These are phyloP conservation scores for Cremastinae sp. DNA, from an alignment of 2,888 invertebrate species.

Conservation along the genomic window DNA sequence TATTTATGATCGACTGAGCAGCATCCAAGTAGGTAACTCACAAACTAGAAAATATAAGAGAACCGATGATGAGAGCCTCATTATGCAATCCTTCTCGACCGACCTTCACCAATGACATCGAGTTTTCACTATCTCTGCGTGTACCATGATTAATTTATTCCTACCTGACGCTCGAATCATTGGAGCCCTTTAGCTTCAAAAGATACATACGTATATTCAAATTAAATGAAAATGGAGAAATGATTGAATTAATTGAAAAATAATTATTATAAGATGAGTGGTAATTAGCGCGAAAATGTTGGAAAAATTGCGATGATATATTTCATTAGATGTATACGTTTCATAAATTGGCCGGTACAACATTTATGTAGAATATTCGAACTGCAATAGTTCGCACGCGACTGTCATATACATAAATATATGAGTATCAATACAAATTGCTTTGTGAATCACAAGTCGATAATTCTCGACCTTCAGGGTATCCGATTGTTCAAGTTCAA, in stretches of 20 bases:
- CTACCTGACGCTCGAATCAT: constrained; percentile 11
- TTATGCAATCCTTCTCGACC: constrained; percentile 31
- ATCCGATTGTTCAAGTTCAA: constrained; percentile 33
- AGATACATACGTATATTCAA: too few relatives aligned
- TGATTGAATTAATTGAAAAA: too few relatives aligned
- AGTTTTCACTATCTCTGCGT: constrained; percentile 7
- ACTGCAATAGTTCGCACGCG: constrained; percentile 4
- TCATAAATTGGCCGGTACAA: background rate
- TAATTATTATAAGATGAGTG: background rate
- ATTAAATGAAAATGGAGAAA: constrained; percentile 12
- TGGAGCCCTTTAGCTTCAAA: too few relatives aligned
- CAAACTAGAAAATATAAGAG: constrained; percentile 25
- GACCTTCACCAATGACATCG: constrained; percentile 43
- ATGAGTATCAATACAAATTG: constrained; percentile 12
- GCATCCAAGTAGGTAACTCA: background rate
- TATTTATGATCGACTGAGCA: constrained; percentile 2
- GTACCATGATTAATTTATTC: constrained; percentile 11
- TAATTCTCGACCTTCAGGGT: constrained; percentile 50
- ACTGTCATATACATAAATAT: background rate
- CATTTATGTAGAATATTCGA: background rate
- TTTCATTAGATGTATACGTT: background rate
- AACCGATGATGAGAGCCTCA: constrained; percentile 5
- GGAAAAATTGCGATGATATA: background rate
- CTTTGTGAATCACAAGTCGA: constrained; percentile 54
- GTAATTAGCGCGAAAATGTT: background rate